phyloP scores from a whole-genome alignment of 2,113 vertebrate species.

The Charadrius vociferus region DNA sequence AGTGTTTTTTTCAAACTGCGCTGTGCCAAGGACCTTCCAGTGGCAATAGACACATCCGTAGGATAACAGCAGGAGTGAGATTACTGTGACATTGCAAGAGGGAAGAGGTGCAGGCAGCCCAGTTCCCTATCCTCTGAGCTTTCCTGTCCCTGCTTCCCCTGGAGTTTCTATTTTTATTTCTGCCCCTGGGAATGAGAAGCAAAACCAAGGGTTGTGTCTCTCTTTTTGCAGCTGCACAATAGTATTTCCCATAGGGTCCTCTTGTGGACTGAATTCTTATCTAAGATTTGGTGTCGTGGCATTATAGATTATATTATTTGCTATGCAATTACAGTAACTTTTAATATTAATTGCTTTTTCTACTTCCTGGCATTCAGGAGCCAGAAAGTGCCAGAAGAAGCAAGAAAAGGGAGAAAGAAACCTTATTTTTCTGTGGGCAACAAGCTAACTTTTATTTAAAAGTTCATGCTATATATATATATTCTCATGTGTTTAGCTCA shows the following conservation, averaged over 20 bases:
- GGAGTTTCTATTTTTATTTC: constrained; percentile 23
- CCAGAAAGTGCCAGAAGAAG: background rate
- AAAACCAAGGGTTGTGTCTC: background rate
- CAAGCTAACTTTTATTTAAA: background rate
- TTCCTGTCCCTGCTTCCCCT: background rate
- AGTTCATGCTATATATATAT: background rate
- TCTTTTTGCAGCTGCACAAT: background rate
- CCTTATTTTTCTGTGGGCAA: background rate
- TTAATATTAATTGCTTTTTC: background rate
- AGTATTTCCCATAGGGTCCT: background rate
- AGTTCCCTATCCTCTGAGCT: background rate
- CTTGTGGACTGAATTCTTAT: background rate
- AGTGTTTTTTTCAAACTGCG: background rate
- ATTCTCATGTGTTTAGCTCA: background rate
- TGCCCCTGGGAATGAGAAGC: background rate
- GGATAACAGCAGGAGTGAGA: background rate
- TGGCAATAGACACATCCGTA: background rate
- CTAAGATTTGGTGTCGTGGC: background rate
- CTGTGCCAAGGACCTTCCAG: background rate
- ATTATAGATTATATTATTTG: background rate
- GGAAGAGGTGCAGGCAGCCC: background rate
- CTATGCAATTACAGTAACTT: background rate
- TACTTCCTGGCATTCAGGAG: background rate
- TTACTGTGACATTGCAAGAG: background rate
- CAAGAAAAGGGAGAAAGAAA: background rate